These are phyloP conservation scores for Chrysotoxum bicinctum DNA, from an alignment of 2,888 invertebrate genomes.

Conservation along the genomic window DNA sequence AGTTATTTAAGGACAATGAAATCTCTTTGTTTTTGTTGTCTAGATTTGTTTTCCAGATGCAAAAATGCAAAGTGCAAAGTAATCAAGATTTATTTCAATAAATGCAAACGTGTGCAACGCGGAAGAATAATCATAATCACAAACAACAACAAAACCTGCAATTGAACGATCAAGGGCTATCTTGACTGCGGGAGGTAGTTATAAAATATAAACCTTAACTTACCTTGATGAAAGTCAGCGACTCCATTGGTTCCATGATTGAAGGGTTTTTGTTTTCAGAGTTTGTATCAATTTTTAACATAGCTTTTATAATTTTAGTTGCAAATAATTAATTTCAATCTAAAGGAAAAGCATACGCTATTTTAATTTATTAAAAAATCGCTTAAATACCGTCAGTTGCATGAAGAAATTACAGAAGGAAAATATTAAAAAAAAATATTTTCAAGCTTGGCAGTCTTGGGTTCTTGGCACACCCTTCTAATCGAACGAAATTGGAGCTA, in stretches of 20 bases:
- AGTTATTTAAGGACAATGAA: constrained; percentile 4
- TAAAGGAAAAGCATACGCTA: neutral
- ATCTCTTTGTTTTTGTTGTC: neutral
- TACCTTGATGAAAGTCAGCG: constrained; percentile 78
- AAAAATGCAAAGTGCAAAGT: neutral
- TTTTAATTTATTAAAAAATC: constrained; percentile 17
- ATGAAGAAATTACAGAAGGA: constrained; percentile 1
- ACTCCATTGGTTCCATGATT: constrained; percentile 79
- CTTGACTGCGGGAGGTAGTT: constrained; percentile 18
- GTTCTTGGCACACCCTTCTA: constrained; percentile 42
- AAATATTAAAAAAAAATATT: neutral
- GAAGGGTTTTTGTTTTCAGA: constrained; percentile 72
- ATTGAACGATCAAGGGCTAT: neutral
- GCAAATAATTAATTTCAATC: neutral
- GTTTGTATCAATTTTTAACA: constrained; percentile 63
- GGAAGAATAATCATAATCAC: neutral
- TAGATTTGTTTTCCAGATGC: neutral
- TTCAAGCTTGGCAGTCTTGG: neutral
- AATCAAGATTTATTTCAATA: neutral
- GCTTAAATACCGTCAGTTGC: constrained; percentile 35
- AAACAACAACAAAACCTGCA: neutral
- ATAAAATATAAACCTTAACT: constrained; percentile 63
- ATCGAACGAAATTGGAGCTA: neutral
- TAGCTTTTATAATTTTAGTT: neutral
- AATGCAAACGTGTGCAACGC: neutral